phyloP scores from a whole-genome alignment of 1,140 invertebrate species.

The Pseudomyrmex cubaensis region DNA sequence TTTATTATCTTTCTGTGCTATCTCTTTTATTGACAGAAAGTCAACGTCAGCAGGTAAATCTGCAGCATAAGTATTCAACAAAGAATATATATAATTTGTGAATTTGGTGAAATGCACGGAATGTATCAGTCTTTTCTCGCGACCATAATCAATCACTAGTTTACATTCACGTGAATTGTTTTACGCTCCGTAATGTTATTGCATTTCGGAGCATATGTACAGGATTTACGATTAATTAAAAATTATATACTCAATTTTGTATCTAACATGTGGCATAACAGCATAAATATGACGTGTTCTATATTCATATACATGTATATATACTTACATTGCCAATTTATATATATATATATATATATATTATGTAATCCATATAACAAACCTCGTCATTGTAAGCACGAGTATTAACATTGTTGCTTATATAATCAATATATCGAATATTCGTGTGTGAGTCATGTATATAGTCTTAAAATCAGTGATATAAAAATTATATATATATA shows the following conservation, averaged over 20 bases:
- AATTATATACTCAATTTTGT: too few relatives aligned
- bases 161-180: too few relatives aligned
- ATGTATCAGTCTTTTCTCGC: conserved; percentile 95
- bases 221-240: too few relatives aligned
- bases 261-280: too few relatives aligned
- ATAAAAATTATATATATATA: conserved; percentile 22
- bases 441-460: neutral
- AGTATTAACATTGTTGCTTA: neutral
- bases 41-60: conserved; percentile 99
- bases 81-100: conserved; percentile 93
- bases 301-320: too few relatives aligned
- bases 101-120: conserved; percentile 92
- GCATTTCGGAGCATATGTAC: too few relatives aligned
- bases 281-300: too few relatives aligned
- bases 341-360: too few relatives aligned
- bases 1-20: conserved; percentile 86
- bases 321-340: too few relatives aligned
- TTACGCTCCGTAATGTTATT: too few relatives aligned
- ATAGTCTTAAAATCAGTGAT: neutral
- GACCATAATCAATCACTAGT: conserved; percentile 97
- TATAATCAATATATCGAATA: neutral
- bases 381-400: neutral
- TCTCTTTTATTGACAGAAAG: conserved; percentile 91
- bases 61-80: conserved; percentile 92
- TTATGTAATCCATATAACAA: neutral